Base-by-base conservation (phyloP, 2,113 vertebrate species). In the Perognathus longimembris region DNA sequence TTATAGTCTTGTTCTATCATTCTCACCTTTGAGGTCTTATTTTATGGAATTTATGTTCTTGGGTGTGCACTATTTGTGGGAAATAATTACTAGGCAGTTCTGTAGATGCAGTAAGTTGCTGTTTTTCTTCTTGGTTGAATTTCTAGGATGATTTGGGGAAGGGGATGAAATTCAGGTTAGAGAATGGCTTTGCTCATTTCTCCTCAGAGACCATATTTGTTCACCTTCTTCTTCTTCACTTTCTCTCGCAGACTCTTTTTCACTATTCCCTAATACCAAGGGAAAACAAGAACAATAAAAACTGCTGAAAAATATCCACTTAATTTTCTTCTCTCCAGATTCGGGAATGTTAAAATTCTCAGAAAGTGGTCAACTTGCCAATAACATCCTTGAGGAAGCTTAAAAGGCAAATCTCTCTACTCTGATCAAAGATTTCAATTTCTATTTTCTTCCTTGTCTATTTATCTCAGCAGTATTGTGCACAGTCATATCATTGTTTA, bases 201-300 rank as follows among this genome's bases (percentile, higher is more conserved):
- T 79, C 63, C 85, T 61, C 40, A 69, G 32, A 59, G 9, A 3
- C 18, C 74, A 32, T 5, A 3, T 69, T 73, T 54, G 18, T 54
- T 45, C 21, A 45, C 26, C 21, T 26, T 70, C 24, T 32, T 57
- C 38, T 36, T 83, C 28, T 34, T 86, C 26, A 84, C 34, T 36
- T 80, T 66, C 30, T 86, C 61, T 66, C 66, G 22, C 26, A 86
- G 22, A 71, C 86, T 87, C 24, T 17, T 76, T 90, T 89, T 67
- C 40, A 45, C 3, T 57, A 45, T 63, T 45, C 17, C 71, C 88
- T 17, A 6, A 12, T 54, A 24, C 32, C 5, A 75, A 64, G 32
- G 17, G 45, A 67, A 28, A 93, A 80, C 3, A 63, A 20, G 5
- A n/a, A 57, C 5, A 75, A 22, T 10, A 0, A 8, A 30, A 84